These are phyloP conservation scores for Conchocele bisecta DNA, from an alignment of 2,888 invertebrate species.

Conservation along the genomic window DNA sequence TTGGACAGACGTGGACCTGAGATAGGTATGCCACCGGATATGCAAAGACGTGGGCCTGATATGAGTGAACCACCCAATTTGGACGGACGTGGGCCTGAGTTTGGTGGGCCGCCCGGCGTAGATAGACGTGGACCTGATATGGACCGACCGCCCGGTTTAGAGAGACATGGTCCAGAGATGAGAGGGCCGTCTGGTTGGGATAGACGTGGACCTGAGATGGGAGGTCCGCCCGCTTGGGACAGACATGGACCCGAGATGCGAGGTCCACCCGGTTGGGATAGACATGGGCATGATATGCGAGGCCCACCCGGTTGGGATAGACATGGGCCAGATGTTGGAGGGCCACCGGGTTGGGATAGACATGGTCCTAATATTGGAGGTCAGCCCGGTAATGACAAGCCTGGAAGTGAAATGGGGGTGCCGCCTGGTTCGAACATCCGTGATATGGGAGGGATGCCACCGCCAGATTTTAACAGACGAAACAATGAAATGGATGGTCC, in stretches of 20 bases:
- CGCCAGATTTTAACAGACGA: too few relatives aligned
- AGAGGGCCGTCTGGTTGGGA: too few relatives aligned
- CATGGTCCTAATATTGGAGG: neutral
- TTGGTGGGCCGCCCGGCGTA: neutral
- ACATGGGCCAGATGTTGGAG: neutral
- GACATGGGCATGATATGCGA: too few relatives aligned
- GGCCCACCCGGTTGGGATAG: neutral
- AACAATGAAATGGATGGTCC: neutral
- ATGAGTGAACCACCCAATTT: too few relatives aligned
- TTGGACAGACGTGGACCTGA: too few relatives aligned
- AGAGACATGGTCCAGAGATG: conserved; percentile 1
- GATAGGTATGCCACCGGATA: too few relatives aligned
- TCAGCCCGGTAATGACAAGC: neutral
- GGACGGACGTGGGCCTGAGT: neutral
- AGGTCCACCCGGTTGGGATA: neutral
- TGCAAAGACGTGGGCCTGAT: too few relatives aligned
- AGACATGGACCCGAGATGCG: neutral
- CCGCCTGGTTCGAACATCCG: neutral
- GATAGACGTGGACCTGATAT: conserved; percentile 6
- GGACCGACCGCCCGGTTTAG: conserved; percentile 27
- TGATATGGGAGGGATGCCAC: too few relatives aligned
- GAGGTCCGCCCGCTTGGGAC: neutral
- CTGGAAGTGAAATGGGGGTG: neutral
- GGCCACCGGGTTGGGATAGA: neutral
- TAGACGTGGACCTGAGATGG: conserved; percentile 3